A percentile compares a stretch with the other conserved stretches of the same genome.
Conservation (phyloP, 2,888 invertebrate species). For the Xestia ashworthii region DNA sequence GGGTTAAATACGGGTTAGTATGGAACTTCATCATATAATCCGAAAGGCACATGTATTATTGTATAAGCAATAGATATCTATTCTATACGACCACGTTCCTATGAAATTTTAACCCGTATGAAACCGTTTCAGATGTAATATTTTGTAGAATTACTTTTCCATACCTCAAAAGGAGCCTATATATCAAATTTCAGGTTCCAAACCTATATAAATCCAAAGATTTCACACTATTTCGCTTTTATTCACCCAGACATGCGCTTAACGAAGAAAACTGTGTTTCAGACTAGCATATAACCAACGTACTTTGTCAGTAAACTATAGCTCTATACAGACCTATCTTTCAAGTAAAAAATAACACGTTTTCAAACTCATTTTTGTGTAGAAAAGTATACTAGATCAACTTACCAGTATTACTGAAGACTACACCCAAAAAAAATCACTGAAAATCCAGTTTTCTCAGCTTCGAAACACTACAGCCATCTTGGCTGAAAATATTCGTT, state of each 20-base stretch:
- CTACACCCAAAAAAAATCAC: slow-evolving; percentile 49
- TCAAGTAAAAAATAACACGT: background rate
- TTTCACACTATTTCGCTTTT: background rate
- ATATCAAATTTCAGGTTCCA: background rate
- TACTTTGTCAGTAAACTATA: background rate
- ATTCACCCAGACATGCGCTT: background rate
- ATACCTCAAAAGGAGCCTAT: background rate
- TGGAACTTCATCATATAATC: background rate
- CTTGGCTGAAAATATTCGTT: slow-evolving; percentile 19
- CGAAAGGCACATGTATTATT: background rate
- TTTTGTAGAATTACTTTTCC: background rate
- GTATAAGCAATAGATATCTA: background rate
- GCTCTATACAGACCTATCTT: background rate
- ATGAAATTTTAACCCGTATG: background rate
- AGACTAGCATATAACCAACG: background rate
- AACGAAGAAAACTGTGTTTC: background rate
- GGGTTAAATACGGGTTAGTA: background rate
- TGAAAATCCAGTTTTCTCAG: slow-evolving; percentile 22
- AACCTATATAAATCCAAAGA: background rate
- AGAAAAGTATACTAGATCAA: background rate
- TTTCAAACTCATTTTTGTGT: background rate
- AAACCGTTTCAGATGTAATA: background rate
- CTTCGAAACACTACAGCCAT: slow-evolving; percentile 36
- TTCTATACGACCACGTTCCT: background rate
- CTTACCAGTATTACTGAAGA: slow-evolving; percentile 17